Conservation (phyloP, 1,140 invertebrate genomes). For the Cheumatopsyche charites region DNA sequence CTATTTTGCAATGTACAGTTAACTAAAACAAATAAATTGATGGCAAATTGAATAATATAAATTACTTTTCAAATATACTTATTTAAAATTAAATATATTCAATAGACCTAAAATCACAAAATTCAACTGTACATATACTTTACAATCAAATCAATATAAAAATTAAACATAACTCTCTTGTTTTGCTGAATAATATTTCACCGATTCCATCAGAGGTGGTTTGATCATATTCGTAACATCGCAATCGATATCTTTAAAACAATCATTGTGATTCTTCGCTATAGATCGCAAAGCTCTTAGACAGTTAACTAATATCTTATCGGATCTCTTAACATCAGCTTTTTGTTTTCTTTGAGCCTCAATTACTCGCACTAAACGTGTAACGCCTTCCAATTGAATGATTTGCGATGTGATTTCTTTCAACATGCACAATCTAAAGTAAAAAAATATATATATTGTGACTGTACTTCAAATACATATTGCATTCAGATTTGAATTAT, state of each 20-base stretch:
- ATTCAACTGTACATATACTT: too few species aligned
- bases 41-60: too few species aligned
- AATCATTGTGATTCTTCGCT: slow-evolving; percentile 61
- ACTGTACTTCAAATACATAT: slow-evolving; percentile 34
- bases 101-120: too few species aligned
- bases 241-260: slow-evolving; percentile 62
- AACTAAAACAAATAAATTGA: too few species aligned
- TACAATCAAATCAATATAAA: not conserved
- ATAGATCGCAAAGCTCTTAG: slow-evolving; percentile 63
- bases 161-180: slow-evolving; percentile 59
- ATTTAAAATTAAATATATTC: too few species aligned
- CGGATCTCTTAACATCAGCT: slow-evolving; percentile 55
- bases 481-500: not conserved
- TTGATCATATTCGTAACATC: slow-evolving; percentile 76
- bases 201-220: slow-evolving; percentile 76
- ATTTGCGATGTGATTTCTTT: slow-evolving; percentile 75
- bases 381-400: slow-evolving; percentile 76
- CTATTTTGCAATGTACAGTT: too few species aligned
- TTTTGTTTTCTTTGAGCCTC: slow-evolving; percentile 64
- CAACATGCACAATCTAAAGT: slow-evolving; percentile 72
- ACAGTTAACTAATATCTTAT: slow-evolving; percentile 59
- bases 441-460: slow-evolving; percentile 27
- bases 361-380: slow-evolving; percentile 75
- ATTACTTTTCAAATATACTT: too few species aligned
- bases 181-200: slow-evolving; percentile 60